Percentiles rank a stretch among this genome's conserved stretches.
Evolutionary conservation across 2,113 vertebrate species (phyloP).

Genomic region (Thinocorus orbignyianus): DNA sequence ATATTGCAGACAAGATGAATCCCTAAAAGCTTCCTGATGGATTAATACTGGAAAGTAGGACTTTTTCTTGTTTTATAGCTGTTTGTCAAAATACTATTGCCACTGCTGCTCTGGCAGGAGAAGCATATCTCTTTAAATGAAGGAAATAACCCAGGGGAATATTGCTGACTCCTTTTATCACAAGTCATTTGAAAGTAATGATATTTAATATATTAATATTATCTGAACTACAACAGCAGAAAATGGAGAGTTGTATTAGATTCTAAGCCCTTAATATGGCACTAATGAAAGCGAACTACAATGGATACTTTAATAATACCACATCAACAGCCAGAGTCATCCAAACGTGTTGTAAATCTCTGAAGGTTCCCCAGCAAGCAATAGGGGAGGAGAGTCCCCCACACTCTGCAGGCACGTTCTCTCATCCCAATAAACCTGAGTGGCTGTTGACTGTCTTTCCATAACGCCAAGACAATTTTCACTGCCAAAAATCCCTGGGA

Average conservation of each 20-base stretch:
- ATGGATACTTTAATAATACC: not conserved
- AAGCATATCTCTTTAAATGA: conserved; percentile 51
- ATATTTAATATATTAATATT: conserved; percentile 73
- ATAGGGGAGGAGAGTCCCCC: not conserved
- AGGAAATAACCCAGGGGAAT: conserved; percentile 19
- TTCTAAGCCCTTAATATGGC: conserved; percentile 45
- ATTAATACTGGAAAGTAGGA: conserved; percentile 74
- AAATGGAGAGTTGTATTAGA: conserved; percentile 47
- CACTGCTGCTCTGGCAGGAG: conserved; percentile 16
- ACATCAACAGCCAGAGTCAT: not conserved
- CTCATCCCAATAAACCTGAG: not conserved
- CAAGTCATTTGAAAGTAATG: conserved; percentile 65
- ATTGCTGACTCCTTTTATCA: conserved; percentile 49
- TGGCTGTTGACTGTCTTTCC: not conserved
- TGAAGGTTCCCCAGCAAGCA: not conserved
- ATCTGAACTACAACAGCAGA: conserved; percentile 33
- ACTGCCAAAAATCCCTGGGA: not conserved
- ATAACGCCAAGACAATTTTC: not conserved
- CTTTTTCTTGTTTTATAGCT: conserved; percentile 70
- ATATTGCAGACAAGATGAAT: conserved; percentile 86
- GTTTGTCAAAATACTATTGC: conserved; percentile 69
- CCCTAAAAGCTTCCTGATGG: conserved; percentile 78
- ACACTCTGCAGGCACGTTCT: not conserved
- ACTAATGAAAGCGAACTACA: conserved; percentile 49
- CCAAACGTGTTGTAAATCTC: not conserved